Evolutionary conservation across 2,797 vertebrate species (phyloP).

Genomic region (Astyanax mexicanus): DNA sequence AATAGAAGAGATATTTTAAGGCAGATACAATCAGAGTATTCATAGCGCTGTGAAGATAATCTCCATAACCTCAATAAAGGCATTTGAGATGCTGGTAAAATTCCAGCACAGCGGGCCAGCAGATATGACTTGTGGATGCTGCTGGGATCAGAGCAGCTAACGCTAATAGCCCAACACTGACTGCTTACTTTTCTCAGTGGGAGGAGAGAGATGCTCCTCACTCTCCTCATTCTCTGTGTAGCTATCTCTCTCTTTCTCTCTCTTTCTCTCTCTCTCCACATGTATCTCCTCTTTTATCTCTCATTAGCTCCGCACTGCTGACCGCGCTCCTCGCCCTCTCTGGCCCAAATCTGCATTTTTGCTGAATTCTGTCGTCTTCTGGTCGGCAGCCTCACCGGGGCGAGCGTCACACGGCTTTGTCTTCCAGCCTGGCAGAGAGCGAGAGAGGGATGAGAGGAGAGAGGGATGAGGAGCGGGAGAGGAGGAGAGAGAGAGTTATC

Average conservation of each 20-base stretch:
- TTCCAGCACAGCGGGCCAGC: not conserved
- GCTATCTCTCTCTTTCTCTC: not conserved
- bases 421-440: slow-evolving; percentile 14
- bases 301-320: not conserved
- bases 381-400: not conserved
- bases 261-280: not conserved
- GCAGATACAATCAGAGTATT: too few relatives aligned
- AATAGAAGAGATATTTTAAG: too few relatives aligned
- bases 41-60: not conserved
- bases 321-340: slow-evolving; percentile 3
- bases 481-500: not conserved
- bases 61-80: not conserved
- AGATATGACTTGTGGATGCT: not conserved
- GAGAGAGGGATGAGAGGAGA: slow-evolving; percentile 1
- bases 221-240: not conserved
- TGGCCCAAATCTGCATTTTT: slow-evolving; percentile 46
- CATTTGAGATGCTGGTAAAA: not conserved
- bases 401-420: slow-evolving; percentile 25
- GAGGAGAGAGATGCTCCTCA: not conserved
- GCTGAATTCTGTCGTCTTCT: slow-evolving; percentile 37
- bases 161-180: not conserved
- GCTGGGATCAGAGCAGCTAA: not conserved
- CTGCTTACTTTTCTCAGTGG: not conserved
- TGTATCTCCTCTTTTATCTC: not conserved
- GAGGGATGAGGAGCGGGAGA: not conserved